Evolutionary conservation across 2,113 vertebrate species (phyloP).

Genomic region (Coregonus clupeaformis): DNA sequence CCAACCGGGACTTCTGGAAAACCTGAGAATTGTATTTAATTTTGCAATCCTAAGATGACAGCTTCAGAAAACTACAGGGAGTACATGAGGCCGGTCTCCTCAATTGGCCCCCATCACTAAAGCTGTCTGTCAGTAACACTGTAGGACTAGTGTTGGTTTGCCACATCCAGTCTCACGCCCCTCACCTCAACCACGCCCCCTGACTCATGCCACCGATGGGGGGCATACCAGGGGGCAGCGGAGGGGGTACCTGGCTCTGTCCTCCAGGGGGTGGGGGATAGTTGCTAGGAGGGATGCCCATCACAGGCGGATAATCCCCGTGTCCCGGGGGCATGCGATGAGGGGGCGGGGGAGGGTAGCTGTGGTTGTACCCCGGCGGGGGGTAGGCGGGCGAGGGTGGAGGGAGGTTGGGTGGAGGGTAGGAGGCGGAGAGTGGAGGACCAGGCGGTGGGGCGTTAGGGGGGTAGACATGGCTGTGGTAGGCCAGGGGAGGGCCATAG

Average conservation of each 20-base stretch:
- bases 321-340: conserved; percentile 73
- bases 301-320: conserved; percentile 62
- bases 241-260: conserved; percentile 81
- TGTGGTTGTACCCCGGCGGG: conserved; percentile 81
- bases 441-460: conserved; percentile 76
- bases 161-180: background rate
- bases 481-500: conserved; percentile 79
- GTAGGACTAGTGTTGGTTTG: background rate
- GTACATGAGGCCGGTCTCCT: too few relatives aligned
- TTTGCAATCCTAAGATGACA: too few relatives aligned
- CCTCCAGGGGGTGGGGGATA: conserved; percentile 82
- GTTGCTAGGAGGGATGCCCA: conserved; percentile 79
- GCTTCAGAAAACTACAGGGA: too few relatives aligned
- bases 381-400: conserved; percentile 79
- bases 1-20: too few relatives aligned
- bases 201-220: conserved; percentile 79
- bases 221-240: conserved; percentile 86
- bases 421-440: conserved; percentile 64
- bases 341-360: conserved; percentile 77
- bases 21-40: too few relatives aligned
- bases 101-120: background rate
- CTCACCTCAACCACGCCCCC: conserved; percentile 89
- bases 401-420: conserved; percentile 75
- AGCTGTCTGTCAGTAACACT: background rate
- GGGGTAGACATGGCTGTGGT: conserved; percentile 80